Evolutionary conservation across 2,888 invertebrate genomes (phyloP), one percentile per base, ranked within the genome.

Genomic region (Lacanobia oleracea): DNA sequence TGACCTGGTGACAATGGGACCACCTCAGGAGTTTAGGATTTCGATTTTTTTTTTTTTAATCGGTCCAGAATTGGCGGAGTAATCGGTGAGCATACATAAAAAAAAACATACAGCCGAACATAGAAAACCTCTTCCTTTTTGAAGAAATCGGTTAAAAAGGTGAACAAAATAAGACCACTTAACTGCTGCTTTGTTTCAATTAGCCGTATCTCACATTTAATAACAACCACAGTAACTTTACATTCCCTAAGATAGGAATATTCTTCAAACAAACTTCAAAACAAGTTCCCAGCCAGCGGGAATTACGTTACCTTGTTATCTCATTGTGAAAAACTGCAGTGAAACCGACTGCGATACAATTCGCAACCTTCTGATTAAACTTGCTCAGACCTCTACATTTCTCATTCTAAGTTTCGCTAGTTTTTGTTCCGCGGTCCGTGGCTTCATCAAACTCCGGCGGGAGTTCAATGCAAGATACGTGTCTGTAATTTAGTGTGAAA

Each of bases 371-470:
- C 59, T 69, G 77, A 81, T 69, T 66, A 81, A 77, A 72, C 81
- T 79, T 48, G 18, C 56, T 37, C 51, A 62, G 72, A 54, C 27
- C 64, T 67, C 50, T 70, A 64, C 71, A 61, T 67, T 76, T 71
- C 75, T 72, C 69, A 75, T 70, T 73, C 43, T n/a, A 61, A 62
- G 63, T 75, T 71, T 67, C 16, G 12, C 33, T 57, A 73, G 70
- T 76, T 79, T 81, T 73, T 68, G 67, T 61, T 69, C 65, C 48
- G 64, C 16, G 54, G 59, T 65, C 79, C 37, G 60, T 21, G 51
- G 66, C 67, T 82, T 70, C 65, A 75, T 84, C 79, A 54, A 71
- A 76, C 59, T 79, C 71, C 61, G 40, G 16, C 62, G 67, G 59
- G 75, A 77, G 54, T 63, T 69, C 57, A 53, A 57, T 75, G 69